Conservation (phyloP, 1,140 invertebrate genomes). For the Calephelis virginiensis region DNA sequence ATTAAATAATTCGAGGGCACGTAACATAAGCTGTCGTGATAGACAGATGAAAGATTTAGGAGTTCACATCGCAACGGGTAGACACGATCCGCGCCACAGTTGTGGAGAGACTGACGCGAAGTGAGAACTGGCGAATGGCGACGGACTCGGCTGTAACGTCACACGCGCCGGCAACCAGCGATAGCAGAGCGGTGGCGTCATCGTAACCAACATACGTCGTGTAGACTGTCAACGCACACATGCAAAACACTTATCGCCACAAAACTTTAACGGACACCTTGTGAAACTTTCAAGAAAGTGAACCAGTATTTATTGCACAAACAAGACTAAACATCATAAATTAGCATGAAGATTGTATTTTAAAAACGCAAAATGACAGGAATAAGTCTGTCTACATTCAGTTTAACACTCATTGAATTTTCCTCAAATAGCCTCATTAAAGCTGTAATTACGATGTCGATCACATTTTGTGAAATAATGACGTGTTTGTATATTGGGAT, state of each 20-base stretch:
- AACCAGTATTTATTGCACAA: conserved; percentile 30
- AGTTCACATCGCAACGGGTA: conserved; percentile 74
- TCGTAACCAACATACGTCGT: conserved; percentile 29
- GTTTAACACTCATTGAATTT: not conserved
- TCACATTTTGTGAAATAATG: no score
- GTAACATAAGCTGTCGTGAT: conserved; percentile 67
- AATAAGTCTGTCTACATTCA: not conserved
- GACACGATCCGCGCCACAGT: conserved; percentile 67
- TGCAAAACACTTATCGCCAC: conserved; percentile 22
- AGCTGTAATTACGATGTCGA: no score
- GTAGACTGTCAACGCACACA: conserved; percentile 32
- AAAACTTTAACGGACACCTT: conserved; percentile 23
- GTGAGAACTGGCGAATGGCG: conserved; percentile 26
- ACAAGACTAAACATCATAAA: conserved; percentile 41
- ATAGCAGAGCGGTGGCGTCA: conserved; percentile 51
- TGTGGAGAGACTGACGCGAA: conserved; percentile 58
- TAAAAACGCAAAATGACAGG: not conserved
- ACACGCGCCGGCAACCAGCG: conserved; percentile 41
- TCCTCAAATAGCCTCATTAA: not conserved
- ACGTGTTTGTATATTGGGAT: no score
- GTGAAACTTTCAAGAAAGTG: conserved; percentile 20
- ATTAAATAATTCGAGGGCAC: conserved; percentile 49
- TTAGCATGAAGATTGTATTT: not conserved
- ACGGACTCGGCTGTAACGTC: conserved; percentile 43
- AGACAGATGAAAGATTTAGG: conserved; percentile 63